These are phyloP conservation scores for Chaetops frenatus DNA, from an alignment of 2,113 vertebrate genomes.

Conservation along the genomic window DNA sequence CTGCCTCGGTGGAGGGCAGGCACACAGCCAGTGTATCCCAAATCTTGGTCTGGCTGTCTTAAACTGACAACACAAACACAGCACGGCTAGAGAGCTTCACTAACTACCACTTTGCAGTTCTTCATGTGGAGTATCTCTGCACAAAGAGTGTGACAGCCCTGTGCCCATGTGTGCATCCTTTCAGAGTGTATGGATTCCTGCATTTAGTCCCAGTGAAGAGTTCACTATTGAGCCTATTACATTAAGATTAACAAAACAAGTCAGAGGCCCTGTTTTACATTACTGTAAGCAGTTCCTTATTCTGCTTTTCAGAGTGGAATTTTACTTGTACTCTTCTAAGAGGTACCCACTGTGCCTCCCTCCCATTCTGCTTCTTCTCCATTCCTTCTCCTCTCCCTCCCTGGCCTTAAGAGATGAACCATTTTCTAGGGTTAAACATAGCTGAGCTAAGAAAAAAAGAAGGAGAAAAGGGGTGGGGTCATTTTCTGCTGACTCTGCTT, in stretches of 20 bases:
- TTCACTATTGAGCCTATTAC: neutral
- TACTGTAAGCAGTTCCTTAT: neutral
- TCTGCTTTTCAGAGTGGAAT: neutral
- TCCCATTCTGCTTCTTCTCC: neutral
- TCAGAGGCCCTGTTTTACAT: neutral
- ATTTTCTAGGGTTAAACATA: neutral
- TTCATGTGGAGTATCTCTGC: accelerated
- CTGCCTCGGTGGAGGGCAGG: neutral
- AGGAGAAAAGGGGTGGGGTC: neutral
- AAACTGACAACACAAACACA: accelerated
- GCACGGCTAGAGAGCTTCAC: neutral
- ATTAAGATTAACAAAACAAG: neutral
- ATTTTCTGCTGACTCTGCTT: neutral
- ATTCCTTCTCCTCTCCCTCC: neutral
- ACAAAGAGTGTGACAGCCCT: accelerated
- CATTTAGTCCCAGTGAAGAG: neutral
- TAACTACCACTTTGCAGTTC: neutral
- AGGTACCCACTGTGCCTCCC: neutral
- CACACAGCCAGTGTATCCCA: neutral
- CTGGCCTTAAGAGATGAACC: neutral
- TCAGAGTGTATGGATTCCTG: neutral
- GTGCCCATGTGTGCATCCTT: neutral
- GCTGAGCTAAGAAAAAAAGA: neutral
- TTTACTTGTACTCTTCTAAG: neutral
- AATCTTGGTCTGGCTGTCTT: neutral